Base-by-base conservation (phyloP, 53 echinoderm and acorn worm species). In the Mesocentrotus franciscanus region DNA sequence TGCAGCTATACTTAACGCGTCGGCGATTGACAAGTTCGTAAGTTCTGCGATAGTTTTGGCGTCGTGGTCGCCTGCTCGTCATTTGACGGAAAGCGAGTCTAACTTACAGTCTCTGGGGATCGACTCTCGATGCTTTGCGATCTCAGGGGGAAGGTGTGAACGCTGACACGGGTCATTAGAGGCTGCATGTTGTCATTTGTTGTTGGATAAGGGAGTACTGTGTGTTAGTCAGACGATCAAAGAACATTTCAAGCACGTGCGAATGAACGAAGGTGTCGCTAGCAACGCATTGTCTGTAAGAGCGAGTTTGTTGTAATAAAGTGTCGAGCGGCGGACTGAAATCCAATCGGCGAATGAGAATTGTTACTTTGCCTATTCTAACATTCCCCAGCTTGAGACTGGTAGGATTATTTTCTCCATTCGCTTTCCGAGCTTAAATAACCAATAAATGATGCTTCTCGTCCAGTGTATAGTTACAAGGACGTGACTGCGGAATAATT, bases 41-140 rank as follows among this genome's bases (percentile, higher is more conserved):
- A 84, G 84, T 87, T 58, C 16, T 58, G 22, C n/a, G 87, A 87
- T 87, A 87, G 26, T 87, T 87, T 56, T 87, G 87, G 87, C 87
- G 87, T 87, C 87, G n/a, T 58, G n/a, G 87, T 58, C 58, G 87
- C 11, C 85, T 85, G 85, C 29, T 87, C 87, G 87, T 87, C 87
- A 87, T 87, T 85, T 58, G 84, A 29, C 84, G 84, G 55, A 24
- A 84, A 78, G 22, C 36, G 84, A 84, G 11, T 42, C 87, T 58
- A 26, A 87, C 12, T 87, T 27, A 58, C 56, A 56, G 55, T 85
- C 85, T 56, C 58, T 26, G 3, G 87, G 58, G 87, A 87, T 49
- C 56, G 8, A 58, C 32, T 87, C 14, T 57, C 11, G 87, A n/a
- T 58, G 56, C 58, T n/a, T 87, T n/a, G 58, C 87, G 87, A n/a